phyloP scores from a whole-genome alignment of 1,140 invertebrate genomes.

The Solen grandis region DNA sequence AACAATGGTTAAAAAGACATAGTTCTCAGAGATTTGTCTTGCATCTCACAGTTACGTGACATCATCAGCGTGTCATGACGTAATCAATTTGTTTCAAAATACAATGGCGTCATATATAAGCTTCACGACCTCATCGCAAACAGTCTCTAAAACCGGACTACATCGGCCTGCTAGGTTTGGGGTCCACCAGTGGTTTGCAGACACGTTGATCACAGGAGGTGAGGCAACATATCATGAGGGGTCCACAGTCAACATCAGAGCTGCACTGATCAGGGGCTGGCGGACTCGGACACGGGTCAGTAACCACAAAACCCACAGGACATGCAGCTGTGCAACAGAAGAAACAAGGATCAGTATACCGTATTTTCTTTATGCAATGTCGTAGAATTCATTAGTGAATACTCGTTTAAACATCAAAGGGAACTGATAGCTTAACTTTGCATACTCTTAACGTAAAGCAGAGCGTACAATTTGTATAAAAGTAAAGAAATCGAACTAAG shows the following conservation, averaged over 20 bases:
- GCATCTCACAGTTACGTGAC: too few relatives aligned
- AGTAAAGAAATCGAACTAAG: neutral
- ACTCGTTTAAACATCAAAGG: too few relatives aligned
- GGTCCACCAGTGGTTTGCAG: slow-evolving; percentile 29
- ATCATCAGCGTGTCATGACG: too few relatives aligned
- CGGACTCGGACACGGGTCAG: slow-evolving; percentile 18
- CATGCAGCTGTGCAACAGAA: neutral
- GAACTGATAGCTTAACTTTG: neutral
- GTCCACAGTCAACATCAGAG: slow-evolving; percentile 31
- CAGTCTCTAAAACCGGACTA: too few relatives aligned
- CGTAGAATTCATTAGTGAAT: neutral
- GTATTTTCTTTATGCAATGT: neutral
- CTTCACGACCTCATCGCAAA: too few relatives aligned
- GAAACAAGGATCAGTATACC: neutral
- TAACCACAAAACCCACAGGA: slow-evolving; percentile 19
- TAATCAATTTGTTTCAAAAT: too few relatives aligned
- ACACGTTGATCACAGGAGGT: slow-evolving; percentile 34
- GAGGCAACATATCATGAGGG: slow-evolving; percentile 41
- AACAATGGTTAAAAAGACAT: too few relatives aligned
- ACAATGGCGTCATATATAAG: too few relatives aligned
- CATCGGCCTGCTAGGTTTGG: slow-evolving; percentile 24
- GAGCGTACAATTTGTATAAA: neutral
- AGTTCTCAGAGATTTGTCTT: too few relatives aligned
- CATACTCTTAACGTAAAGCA: too few relatives aligned
- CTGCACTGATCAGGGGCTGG: slow-evolving; percentile 21